Percentiles rank a stretch among this genome's conserved stretches.
Evolutionary conservation across 2,113 vertebrate genomes (phyloP).

Genomic region (Chloroceryle aenea): DNA sequence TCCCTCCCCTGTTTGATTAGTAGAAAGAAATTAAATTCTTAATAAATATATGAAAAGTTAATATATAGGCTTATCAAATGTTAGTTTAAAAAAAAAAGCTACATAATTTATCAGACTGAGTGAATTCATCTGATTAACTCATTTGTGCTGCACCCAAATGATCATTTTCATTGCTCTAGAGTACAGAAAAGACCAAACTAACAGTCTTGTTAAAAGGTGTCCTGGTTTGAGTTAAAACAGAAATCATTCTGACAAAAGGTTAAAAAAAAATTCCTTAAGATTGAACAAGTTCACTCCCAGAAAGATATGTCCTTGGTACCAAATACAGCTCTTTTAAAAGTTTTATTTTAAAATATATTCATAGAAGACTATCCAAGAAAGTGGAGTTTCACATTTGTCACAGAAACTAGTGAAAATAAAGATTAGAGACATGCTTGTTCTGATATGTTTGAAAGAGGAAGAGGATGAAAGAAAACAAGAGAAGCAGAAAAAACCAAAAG

Average conservation of each 20-base stretch:
- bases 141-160: neutral
- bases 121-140: neutral
- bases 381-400: neutral
- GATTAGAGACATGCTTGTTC: fast-evolving
- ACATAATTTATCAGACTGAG: neutral
- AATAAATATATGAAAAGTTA: neutral
- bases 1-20: conserved; percentile 48
- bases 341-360: neutral
- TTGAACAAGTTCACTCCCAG: neutral
- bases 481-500: neutral
- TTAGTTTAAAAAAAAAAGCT: neutral
- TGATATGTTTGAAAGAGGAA: neutral
- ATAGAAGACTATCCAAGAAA: neutral
- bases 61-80: neutral
- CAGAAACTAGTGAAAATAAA: neutral
- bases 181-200: neutral
- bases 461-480: neutral
- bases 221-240: no score
- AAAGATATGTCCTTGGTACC: neutral
- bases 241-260: neutral
- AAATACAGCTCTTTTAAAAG: neutral
- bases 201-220: neutral
- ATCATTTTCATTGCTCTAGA: neutral
- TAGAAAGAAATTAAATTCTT: conserved; percentile 1
- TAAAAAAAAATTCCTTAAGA: neutral